Percentiles rank a stretch among this genome's conserved stretches.
These are phyloP conservation scores for Scomber japonicus DNA, from an alignment of 2,113 vertebrate genomes.

Conservation along the genomic window DNA sequence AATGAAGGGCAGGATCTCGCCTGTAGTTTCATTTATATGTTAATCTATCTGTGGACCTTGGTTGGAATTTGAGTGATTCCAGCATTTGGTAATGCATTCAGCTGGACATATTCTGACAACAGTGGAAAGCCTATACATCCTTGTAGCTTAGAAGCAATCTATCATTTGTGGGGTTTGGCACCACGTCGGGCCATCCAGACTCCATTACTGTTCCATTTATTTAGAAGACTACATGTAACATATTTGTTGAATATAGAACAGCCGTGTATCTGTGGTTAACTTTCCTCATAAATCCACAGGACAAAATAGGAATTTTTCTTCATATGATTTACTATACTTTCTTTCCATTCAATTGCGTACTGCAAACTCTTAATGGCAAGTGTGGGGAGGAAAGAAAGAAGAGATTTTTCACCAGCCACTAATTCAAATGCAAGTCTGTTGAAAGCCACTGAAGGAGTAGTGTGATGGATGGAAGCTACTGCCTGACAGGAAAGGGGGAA, in stretches of 20 bases:
- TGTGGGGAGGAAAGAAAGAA: conserved; percentile 14
- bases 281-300: conserved; percentile 58
- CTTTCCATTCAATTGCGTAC: conserved; percentile 27
- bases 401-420: conserved; percentile 41
- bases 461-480: conserved; percentile 40
- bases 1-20: conserved; percentile 61
- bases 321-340: conserved; percentile 35
- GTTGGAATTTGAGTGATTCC: conserved; percentile 65
- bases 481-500: not conserved
- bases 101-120: conserved; percentile 53
- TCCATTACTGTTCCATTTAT: conserved; percentile 62
- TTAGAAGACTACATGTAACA: conserved; percentile 56
- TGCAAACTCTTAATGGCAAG: conserved; percentile 45
- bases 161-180: conserved; percentile 59
- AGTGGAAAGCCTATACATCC: conserved; percentile 54
- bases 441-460: conserved; percentile 27
- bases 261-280: conserved; percentile 41
- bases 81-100: conserved; percentile 65
- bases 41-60: conserved; percentile 73
- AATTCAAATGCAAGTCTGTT: conserved; percentile 43
- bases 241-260: conserved; percentile 60
- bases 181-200: conserved; percentile 37
- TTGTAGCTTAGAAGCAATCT: conserved; percentile 46
- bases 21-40: conserved; percentile 81
- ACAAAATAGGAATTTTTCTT: conserved; percentile 46